A percentile compares a stretch with the other conserved stretches of the same genome.
These are phyloP conservation scores for Nemopilema nomurai DNA, from an alignment of 30 jellyfish, hydroid and myxozoan species.

Conservation along the genomic window DNA sequence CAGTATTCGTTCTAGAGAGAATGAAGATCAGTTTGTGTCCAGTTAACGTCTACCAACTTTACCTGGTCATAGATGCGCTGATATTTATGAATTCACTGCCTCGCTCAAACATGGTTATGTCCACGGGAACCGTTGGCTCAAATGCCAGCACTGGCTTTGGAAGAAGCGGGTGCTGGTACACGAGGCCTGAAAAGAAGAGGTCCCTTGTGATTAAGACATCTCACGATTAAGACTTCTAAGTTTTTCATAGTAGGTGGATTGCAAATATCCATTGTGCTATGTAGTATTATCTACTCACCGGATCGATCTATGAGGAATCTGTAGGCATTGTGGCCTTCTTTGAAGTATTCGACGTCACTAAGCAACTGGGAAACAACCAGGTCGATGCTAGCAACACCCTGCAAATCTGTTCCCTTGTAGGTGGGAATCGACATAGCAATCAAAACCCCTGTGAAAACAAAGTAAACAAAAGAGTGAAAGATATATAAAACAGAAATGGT, in stretches of 20 bases:
- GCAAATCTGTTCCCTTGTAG: constrained; percentile 2
- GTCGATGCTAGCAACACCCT: constrained; percentile 43
- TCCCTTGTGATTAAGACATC: background rate
- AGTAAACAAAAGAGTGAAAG: background rate
- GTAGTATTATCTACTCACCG: background rate
- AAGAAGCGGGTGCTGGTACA: constrained; percentile 34
- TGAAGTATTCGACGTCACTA: constrained; percentile 31
- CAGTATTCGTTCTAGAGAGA: too few species aligned
- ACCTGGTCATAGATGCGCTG: constrained; percentile 26
- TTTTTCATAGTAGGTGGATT: background rate
- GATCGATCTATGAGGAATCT: constrained; percentile 33
- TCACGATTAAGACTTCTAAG: too few species aligned
- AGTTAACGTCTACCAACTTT: too few species aligned
- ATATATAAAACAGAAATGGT: background rate
- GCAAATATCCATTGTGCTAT: too few species aligned
- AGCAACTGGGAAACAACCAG: constrained; percentile 36
- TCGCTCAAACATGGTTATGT: constrained; percentile 10
- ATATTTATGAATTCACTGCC: constrained; percentile 4
- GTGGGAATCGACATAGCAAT: constrained; percentile 35
- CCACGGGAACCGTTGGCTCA: constrained; percentile 51
- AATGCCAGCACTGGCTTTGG: constrained; percentile 49
- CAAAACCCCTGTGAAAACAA: constrained; percentile 10
- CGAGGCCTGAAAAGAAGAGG: constrained; percentile 8
- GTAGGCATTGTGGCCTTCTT: constrained; percentile 58
- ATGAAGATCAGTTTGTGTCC: too few species aligned